Conservation (phyloP, 2,797 vertebrate species). For the Propithecus deckenii region DNA sequence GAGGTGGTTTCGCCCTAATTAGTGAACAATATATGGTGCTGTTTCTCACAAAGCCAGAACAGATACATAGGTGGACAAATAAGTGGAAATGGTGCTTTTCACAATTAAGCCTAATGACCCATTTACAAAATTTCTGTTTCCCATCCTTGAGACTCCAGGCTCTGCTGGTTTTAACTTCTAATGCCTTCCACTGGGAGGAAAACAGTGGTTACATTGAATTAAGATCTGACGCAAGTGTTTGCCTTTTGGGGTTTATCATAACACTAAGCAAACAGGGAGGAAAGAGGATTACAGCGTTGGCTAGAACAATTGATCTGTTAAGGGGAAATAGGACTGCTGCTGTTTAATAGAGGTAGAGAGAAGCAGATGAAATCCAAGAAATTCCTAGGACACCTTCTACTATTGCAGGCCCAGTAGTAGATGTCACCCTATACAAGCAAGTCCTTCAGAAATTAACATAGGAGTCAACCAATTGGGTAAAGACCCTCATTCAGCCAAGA, state of each 20-base stretch:
- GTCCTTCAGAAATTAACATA: neutral
- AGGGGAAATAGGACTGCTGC: neutral
- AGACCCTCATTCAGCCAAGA: neutral
- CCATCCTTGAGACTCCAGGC: neutral
- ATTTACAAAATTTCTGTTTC: slow-evolving; percentile 4
- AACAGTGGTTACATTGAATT: neutral
- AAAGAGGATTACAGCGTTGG: neutral
- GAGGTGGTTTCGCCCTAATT: neutral
- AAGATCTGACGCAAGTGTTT: neutral
- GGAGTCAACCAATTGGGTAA: neutral
- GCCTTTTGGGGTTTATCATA: neutral
- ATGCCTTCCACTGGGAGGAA: neutral
- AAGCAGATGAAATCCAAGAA: neutral
- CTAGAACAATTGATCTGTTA: neutral
- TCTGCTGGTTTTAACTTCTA: neutral
- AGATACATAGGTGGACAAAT: neutral
- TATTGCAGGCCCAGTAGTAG: neutral
- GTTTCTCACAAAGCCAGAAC: neutral
- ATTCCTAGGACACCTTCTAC: neutral
- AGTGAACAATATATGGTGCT: neutral
- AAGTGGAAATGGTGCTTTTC: neutral
- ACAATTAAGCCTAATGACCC: neutral
- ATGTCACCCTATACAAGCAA: neutral
- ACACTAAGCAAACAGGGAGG: neutral
- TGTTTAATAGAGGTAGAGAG: neutral